phyloP scores from a whole-genome alignment of 2,113 vertebrate species.

The Heptranchias perlo region DNA sequence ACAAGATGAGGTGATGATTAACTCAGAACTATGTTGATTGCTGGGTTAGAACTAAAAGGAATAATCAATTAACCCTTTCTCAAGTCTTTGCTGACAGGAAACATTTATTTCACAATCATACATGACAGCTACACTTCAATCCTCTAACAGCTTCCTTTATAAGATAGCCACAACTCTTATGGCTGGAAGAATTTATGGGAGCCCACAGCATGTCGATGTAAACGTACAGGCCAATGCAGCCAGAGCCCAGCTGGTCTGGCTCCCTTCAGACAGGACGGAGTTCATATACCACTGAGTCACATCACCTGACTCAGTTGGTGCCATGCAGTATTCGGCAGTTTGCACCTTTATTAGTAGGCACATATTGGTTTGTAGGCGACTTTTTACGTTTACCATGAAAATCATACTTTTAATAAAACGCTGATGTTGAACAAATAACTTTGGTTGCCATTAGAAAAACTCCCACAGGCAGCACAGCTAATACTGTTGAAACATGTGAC shows the following conservation, averaged over 20 bases:
- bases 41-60: background rate
- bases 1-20: slow-evolving; percentile 34
- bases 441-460: background rate
- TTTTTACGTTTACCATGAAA: background rate
- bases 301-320: background rate
- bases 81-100: background rate
- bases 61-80: slow-evolving; percentile 32
- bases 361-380: background rate
- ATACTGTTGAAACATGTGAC: background rate
- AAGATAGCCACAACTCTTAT: background rate
- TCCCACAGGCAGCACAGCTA: too few relatives aligned
- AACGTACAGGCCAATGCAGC: background rate
- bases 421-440: background rate
- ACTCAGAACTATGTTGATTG: background rate
- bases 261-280: background rate
- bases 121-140: background rate
- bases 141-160: background rate
- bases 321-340: background rate
- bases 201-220: background rate
- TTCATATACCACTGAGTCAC: background rate
- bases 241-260: background rate
- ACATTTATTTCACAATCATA: background rate
- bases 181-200: background rate
- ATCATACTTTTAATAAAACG: background rate
- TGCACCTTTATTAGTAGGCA: background rate